Conservation (phyloP, 1,140 invertebrate species). For the Chymomyza costata region DNA sequence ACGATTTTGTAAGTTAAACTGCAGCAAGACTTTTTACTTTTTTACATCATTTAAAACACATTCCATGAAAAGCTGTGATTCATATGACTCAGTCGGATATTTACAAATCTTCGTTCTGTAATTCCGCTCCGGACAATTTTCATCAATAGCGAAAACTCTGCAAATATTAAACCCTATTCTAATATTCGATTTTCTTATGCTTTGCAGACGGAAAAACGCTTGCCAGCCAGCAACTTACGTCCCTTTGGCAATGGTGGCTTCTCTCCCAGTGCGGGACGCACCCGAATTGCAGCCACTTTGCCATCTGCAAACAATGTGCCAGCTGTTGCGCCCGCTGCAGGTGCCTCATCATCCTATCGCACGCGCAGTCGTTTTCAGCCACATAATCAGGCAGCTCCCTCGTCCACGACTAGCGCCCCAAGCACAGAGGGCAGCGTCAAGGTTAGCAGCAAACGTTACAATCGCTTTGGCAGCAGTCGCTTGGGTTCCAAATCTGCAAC, state of each 20-base stretch:
- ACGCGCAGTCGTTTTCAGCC: conserved; percentile 64
- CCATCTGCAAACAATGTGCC: conserved; percentile 17
- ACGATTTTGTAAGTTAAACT: too few species aligned
- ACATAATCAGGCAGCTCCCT: neutral
- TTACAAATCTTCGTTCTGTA: too few species aligned
- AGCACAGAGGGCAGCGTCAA: conserved; percentile 51
- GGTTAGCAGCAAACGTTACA: conserved; percentile 61
- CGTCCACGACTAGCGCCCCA: conserved; percentile 34
- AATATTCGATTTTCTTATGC: too few species aligned
- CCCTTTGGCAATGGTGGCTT: conserved; percentile 67
- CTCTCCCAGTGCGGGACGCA: conserved; percentile 44
- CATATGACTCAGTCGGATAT: too few species aligned
- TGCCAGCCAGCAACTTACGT: conserved; percentile 34
- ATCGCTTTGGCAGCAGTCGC: conserved; percentile 53
- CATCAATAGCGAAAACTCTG: too few species aligned
- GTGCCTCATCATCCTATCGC: conserved; percentile 36
- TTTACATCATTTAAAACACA: too few species aligned
- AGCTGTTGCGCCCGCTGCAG: conserved; percentile 30
- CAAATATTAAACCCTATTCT: too few species aligned
- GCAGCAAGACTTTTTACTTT: too few species aligned
- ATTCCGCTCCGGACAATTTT: too few species aligned
- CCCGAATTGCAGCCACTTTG: conserved; percentile 36
- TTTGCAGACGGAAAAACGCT: conserved; percentile 55
- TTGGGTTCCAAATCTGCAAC: conserved; percentile 19
- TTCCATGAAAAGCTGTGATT: too few species aligned